Base-by-base conservation (phyloP, 2,888 invertebrate genomes). In the Sericinus montela region DNA sequence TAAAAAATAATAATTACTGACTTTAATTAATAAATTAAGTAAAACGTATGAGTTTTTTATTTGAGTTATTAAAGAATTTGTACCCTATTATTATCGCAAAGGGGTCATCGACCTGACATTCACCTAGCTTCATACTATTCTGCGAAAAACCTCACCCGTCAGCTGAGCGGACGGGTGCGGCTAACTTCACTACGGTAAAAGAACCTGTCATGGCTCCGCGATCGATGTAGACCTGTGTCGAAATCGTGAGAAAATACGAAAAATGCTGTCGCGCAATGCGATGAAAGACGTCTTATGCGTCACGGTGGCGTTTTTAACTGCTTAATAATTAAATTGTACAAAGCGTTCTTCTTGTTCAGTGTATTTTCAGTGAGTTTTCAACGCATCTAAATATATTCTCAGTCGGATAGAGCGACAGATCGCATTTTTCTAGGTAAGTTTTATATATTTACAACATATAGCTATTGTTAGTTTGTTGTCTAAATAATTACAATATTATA, bases 191-290 rank as follows among this genome's bases (percentile, higher is more conserved):
- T 53, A 67, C 72, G 72, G 75, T 78, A 77, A 83, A 78, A 80
- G 69, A 70, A 76, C 72, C 85, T 86, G 86, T 85, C 87, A 87
- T 87, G 87, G 86, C 84, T 72, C 57, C 77, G 68, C 83, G 84
- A 87, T 87, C 87, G 85, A 87, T 87, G 76, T 61, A 72, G 63
- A 69, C 65, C 67, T 69, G 69, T 68, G 72, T 64, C 77, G 73
- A 82, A 80, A 79, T 75, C 70, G 72, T 75, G 77, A 71, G 69
- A 81, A 85, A 84, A 81, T 75, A 73, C 74, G 67, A 74, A 75
- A 79, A 86, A 78, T 83, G 82, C 35, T 82, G 80, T 72, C 73
- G 75, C 67, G 72, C 62, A 60, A 67, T 69, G 63, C 69, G 66
- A 60, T 68, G 58, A 69, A 72, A 63, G 61, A 72, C 67, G 64